Conservation (phyloP, 2,797 vertebrate genomes). For the Poeciliopsis paucimaculata region DNA sequence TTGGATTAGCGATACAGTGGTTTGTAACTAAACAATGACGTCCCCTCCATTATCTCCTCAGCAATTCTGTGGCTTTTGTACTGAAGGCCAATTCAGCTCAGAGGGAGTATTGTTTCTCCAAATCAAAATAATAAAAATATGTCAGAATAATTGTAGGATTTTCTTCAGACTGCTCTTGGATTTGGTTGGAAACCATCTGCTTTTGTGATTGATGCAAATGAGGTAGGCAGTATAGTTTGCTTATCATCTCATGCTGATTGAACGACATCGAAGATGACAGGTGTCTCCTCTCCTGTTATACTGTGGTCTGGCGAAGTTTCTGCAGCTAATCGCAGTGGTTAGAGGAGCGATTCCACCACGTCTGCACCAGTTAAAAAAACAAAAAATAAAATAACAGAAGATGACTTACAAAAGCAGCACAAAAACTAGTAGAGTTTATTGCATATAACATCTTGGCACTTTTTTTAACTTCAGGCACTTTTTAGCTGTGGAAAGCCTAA, state of each 20-base stretch:
- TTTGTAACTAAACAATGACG: constrained; percentile 62
- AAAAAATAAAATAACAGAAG: background rate
- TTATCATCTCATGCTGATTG: constrained; percentile 49
- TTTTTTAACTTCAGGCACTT: constrained; percentile 31
- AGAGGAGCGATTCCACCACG: constrained; percentile 44
- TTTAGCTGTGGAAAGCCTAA: constrained; percentile 15
- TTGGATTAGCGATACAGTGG: constrained; percentile 38
- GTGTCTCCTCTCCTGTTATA: constrained; percentile 47
- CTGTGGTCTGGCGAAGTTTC: constrained; percentile 56
- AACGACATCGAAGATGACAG: constrained; percentile 58
- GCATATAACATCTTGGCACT: constrained; percentile 39
- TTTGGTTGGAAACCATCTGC: constrained; percentile 36
- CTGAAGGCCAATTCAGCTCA: constrained; percentile 41
- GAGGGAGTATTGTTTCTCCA: constrained; percentile 48
- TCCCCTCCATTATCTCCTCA: constrained; percentile 59
- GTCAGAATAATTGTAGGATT: constrained; percentile 43
- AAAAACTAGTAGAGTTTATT: constrained; percentile 43
- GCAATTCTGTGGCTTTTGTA: constrained; percentile 33
- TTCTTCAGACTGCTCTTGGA: constrained; percentile 38
- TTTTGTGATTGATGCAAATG: constrained; percentile 54
- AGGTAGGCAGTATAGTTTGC: constrained; percentile 37
- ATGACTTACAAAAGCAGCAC: background rate
- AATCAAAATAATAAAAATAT: constrained; percentile 49
- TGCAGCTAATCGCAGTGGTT: constrained; percentile 40
- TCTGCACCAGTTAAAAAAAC: background rate